A percentile compares a stretch with the other conserved stretches of the same genome.
phyloP scores from a whole-genome alignment of 1,140 invertebrate species.

The Drosophila hydei region DNA sequence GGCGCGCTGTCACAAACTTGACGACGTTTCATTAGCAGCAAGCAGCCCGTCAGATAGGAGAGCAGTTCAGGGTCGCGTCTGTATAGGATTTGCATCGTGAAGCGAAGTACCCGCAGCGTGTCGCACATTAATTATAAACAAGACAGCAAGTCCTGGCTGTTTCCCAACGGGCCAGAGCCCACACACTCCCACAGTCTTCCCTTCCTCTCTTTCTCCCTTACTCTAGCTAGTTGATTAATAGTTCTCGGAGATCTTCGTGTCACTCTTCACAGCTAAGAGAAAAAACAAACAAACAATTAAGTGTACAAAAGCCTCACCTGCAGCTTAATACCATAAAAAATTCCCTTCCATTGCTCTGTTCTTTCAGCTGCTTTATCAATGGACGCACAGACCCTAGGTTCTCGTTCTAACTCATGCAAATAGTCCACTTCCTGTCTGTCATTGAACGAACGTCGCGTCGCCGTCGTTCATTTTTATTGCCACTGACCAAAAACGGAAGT shows the following conservation, averaged over 20 bases:
- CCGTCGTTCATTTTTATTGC: conserved; percentile 68
- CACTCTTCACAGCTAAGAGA: conserved; percentile 70
- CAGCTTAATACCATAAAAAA: conserved; percentile 9
- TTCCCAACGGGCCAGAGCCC: conserved; percentile 19
- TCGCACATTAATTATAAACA: conserved; percentile 79
- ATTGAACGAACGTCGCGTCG: conserved; percentile 37
- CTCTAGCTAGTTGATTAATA: conserved; percentile 72
- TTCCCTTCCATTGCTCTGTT: background rate
- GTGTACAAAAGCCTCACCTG: conserved; percentile 66
- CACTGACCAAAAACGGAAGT: conserved; percentile 53
- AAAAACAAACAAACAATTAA: conserved; percentile 71
- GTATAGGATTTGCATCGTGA: conserved; percentile 65
- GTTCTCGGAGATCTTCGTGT: conserved; percentile 63
- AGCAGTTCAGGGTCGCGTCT: conserved; percentile 37
- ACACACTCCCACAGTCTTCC: conserved; percentile 19
- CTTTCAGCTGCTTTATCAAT: conserved; percentile 44
- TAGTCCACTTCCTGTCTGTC: conserved; percentile 60
- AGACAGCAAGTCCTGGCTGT: conserved; percentile 39
- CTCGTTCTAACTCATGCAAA: conserved; percentile 51
- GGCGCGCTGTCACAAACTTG: conserved; percentile 67
- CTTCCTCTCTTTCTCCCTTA: conserved; percentile 24
- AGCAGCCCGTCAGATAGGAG: background rate
- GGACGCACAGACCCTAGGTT: conserved; percentile 26
- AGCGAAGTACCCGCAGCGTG: conserved; percentile 34
- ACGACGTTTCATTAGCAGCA: conserved; percentile 72